Evolutionary conservation across 2,797 vertebrate species (phyloP), one percentile per base, ranked within the genome.

Genomic region (Oreochromis grahami): DNA sequence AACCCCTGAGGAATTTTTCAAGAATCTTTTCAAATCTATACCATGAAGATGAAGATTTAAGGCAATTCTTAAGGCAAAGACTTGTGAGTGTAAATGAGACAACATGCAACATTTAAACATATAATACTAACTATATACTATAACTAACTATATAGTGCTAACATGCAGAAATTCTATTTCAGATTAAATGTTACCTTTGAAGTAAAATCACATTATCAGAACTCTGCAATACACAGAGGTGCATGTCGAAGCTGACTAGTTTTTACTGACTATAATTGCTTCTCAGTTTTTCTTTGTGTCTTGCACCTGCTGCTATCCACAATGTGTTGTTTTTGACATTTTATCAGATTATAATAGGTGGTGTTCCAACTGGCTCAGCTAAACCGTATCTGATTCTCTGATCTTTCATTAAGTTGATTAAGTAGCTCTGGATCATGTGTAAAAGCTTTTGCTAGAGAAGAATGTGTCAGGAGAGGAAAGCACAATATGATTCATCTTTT

Each of bases 401-500:
- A 56, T 87, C 74, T 87, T 91, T 89, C 81, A 84, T 89, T 85
- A 70, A 50, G 34, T 83, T 88, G 80, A 91, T 90, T 76, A 90
- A 88, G 78, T 77, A 78, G 34, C 55, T 77, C 60, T 85, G 83
- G 56, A 77, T 86, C 83, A 86, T 26, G n/a, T 87, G 83, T 88
- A 60, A 76, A 81, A 74, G 52, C 51, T 60, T 81, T 89, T 56
- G 78, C 79, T 85, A 8, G 26, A 89, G 79, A 92, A 88, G 65
- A 92, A 93, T 84, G 80, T 88, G 81, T 78, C 87, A 78, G 76
- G 11, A 1, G 74, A 21, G 84, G 76, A 85, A 83, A 70, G 1
- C 68, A 90, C 68, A 63, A 91, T 88, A 84, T 91, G 85, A 91
- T 90, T 92, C 81, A 88, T 93, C 79, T 86, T 89, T 90, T 77